Conservation (phyloP, 1,140 invertebrate species). For the Ceratosolen fusciceps region DNA sequence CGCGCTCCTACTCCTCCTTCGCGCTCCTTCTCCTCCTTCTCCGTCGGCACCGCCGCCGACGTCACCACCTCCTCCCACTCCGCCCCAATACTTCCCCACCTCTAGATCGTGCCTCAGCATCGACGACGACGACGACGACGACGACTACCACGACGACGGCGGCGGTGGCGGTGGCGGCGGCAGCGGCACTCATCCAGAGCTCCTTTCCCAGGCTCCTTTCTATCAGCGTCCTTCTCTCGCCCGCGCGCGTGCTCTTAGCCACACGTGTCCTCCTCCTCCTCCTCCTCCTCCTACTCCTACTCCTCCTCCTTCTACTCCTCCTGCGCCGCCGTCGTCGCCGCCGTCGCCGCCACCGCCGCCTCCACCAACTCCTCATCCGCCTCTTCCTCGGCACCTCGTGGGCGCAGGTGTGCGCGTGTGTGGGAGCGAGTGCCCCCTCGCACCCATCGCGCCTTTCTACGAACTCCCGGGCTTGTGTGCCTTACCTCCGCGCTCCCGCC, state of each 20-base stretch:
- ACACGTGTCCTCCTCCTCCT: conserved; percentile 48
- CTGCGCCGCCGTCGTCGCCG: conserved; percentile 43
- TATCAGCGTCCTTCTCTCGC: conserved; percentile 47
- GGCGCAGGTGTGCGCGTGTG: conserved; percentile 50
- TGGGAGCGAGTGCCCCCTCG: conserved; percentile 51
- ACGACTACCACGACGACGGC: background rate
- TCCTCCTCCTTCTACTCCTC: conserved; percentile 34
- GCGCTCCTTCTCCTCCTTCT: conserved; percentile 32
- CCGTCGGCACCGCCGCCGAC: conserved; percentile 32
- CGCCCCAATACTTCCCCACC: conserved; percentile 35
- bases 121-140: conserved; percentile 10
- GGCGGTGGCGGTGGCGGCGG: conserved; percentile 30
- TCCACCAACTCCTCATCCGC: background rate
- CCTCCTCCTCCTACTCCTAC: conserved; percentile 20
- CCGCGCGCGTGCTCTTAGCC: conserved; percentile 32
- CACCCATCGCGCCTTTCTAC: conserved; percentile 58
- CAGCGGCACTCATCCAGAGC: background rate
- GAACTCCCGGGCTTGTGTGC: conserved; percentile 59
- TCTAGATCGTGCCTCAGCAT: background rate
- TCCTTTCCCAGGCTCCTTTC: conserved; percentile 45
- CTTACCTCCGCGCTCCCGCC: conserved; percentile 30
- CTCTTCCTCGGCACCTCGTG: conserved; percentile 41
- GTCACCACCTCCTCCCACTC: conserved; percentile 24
- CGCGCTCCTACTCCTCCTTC: conserved; percentile 29
- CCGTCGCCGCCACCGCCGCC: conserved; percentile 13